Conservation (phyloP, 2,888 invertebrate species). For the Leptopilina myrica region DNA sequence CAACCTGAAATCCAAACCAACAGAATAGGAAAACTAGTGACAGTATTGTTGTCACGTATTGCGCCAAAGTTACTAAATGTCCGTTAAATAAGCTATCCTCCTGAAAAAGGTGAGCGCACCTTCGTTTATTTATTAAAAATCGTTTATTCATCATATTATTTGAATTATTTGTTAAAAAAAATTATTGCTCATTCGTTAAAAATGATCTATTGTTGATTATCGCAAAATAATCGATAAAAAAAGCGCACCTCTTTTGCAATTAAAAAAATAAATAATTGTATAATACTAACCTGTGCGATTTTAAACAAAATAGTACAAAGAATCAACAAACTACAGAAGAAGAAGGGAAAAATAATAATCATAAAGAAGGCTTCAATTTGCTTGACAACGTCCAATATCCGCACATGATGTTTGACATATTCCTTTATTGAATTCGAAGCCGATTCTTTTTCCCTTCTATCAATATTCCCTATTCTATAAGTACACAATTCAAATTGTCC, state of each 20-base stretch:
- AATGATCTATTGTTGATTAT: too few relatives aligned
- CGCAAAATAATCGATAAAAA: too few relatives aligned
- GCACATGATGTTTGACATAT: neutral
- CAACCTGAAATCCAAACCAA: constrained; percentile 11
- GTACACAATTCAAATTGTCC: constrained; percentile 12
- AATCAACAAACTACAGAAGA: neutral
- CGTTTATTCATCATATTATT: too few relatives aligned
- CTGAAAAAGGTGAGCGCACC: neutral
- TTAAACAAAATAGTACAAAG: neutral
- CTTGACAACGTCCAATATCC: constrained; percentile 2
- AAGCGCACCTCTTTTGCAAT: neutral
- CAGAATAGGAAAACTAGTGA: constrained; percentile 4
- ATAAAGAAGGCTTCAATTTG: constrained; percentile 3
- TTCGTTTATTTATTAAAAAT: too few relatives aligned
- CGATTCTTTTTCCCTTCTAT: neutral
- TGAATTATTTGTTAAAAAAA: too few relatives aligned
- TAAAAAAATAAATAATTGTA: neutral
- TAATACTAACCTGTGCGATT: constrained; percentile 6
- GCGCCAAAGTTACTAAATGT: constrained; percentile 1
- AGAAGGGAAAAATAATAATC: neutral
- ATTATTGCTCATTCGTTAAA: too few relatives aligned
- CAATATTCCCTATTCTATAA: constrained; percentile 2
- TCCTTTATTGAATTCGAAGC: neutral
- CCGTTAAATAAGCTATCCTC: neutral
- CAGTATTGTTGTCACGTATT: neutral